Evolutionary conservation across 2,888 invertebrate species (phyloP).

Genomic region (Sicus ferrugineus): DNA sequence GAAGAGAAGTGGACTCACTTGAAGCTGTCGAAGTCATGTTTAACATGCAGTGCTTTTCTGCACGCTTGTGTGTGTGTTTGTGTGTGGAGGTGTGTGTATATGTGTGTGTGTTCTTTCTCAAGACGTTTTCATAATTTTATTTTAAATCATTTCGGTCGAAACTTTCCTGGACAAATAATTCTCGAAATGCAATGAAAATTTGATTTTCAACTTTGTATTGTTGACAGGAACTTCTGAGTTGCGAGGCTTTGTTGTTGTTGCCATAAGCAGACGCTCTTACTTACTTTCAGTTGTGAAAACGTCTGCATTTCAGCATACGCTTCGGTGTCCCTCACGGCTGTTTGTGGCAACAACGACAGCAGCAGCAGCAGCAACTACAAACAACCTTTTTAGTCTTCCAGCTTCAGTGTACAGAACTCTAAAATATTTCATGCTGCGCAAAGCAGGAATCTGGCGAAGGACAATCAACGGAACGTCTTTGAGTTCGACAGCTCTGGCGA

Average conservation of each 20-base stretch:
- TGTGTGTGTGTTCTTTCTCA: conserved; percentile 9
- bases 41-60: conserved; percentile 23
- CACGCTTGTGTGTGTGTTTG: neutral
- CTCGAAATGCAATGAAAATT: conserved; percentile 43
- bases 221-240: neutral
- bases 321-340: no score
- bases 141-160: conserved; percentile 26
- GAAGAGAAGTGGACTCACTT: neutral
- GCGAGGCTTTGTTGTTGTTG: neutral
- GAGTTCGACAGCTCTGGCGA: neutral
- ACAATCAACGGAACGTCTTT: neutral
- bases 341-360: neutral
- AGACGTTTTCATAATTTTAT: conserved; percentile 21
- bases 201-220: conserved; percentile 36
- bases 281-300: neutral
- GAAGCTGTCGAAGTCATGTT: conserved; percentile 23
- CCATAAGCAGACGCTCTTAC: neutral
- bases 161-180: conserved; percentile 44
- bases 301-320: neutral
- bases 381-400: neutral
- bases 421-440: conserved; percentile 10
- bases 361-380: neutral
- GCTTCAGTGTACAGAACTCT: neutral
- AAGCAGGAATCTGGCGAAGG: conserved; percentile 8
- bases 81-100: neutral